phyloP scores from a whole-genome alignment of 1,140 invertebrate genomes.

The Philaenus spumarius region DNA sequence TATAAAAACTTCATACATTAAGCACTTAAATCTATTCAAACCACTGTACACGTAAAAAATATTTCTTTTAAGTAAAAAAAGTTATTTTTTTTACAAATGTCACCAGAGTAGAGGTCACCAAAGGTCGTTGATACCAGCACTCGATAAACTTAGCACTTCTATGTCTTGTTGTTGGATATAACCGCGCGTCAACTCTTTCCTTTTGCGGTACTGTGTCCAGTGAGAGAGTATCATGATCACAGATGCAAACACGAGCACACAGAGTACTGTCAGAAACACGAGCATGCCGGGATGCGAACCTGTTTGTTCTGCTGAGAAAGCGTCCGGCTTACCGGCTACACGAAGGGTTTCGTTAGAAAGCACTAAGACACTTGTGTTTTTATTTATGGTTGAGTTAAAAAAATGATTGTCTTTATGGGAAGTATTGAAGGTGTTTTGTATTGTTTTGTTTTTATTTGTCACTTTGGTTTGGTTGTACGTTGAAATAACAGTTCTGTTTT shows the following conservation, averaged over 20 bases:
- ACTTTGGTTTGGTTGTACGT: not conserved
- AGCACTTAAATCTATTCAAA: no score
- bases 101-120: conserved; percentile 2
- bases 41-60: no score
- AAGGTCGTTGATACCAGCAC: not conserved
- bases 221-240: conserved; percentile 5
- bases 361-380: not conserved
- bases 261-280: not conserved
- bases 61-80: no score
- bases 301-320: not conserved
- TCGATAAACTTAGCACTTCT: conserved; percentile 6
- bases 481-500: not conserved
- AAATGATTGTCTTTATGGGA: not conserved
- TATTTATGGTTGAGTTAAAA: not conserved
- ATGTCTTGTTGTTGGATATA: conserved; percentile 13
- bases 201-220: not conserved
- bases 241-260: not conserved
- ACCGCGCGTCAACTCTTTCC: not conserved
- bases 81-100: no score
- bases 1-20: no score
- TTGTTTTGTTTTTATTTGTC: not conserved
- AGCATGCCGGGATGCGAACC: conserved; percentile 8
- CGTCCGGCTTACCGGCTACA: not conserved
- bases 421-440: not conserved
- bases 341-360: not conserved